Percentiles rank a stretch among this genome's conserved stretches.
These are phyloP conservation scores for Cacoxenus indagator DNA, from an alignment of 2,888 invertebrate species.

Conservation along the genomic window DNA sequence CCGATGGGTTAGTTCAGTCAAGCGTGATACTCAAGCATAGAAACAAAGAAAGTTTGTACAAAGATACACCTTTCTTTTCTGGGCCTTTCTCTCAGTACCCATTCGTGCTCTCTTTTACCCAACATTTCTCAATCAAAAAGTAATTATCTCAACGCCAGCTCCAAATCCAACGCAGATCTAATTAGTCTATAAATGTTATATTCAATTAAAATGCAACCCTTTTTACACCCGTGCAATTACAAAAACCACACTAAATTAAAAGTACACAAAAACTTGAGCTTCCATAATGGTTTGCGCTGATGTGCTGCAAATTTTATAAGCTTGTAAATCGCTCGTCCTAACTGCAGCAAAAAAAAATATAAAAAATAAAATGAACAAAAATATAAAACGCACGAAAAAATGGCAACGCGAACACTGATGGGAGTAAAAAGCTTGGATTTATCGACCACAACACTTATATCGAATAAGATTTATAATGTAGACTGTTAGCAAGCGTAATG, in stretches of 20 bases:
- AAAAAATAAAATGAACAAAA: background rate
- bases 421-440: background rate
- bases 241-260: slow-evolving; percentile 10
- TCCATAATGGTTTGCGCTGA: background rate
- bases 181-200: no score
- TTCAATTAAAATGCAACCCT: background rate
- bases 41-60: no score
- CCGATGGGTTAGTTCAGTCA: no score
- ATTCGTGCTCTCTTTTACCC: no score
- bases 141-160: no score
- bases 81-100: no score
- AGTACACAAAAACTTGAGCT: background rate
- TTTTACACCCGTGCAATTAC: background rate
- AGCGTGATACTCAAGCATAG: no score
- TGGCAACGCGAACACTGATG: background rate
- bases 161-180: no score
- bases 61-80: no score
- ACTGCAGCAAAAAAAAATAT: background rate
- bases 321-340: background rate
- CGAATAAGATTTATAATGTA: slow-evolving; percentile 15
- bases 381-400: background rate
- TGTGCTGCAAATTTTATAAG: slow-evolving; percentile 1
- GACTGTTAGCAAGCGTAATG: slow-evolving; percentile 15
- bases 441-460: slow-evolving; percentile 15
- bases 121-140: no score